Conservation (phyloP, 2,797 vertebrate genomes). For the Sebastes aleutianus region DNA sequence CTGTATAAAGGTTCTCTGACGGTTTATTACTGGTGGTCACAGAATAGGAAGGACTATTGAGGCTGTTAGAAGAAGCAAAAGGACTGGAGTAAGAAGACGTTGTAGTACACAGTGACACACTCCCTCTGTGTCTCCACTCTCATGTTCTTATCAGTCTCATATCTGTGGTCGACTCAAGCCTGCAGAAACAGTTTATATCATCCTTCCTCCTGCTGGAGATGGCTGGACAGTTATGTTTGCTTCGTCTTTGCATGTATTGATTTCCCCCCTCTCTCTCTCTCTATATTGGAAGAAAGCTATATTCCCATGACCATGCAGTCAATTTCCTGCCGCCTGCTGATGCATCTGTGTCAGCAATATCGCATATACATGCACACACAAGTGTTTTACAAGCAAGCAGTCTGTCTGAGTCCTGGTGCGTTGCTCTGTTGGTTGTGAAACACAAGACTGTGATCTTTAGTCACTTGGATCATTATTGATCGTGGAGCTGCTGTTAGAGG, state of each 20-base stretch:
- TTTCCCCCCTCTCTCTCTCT: conserved; percentile 10
- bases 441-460: conserved; percentile 17
- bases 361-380: background rate
- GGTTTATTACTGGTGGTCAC: background rate
- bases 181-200: conserved; percentile 6
- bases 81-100: background rate
- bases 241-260: conserved; percentile 46
- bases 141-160: conserved; percentile 3
- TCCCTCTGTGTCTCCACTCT: background rate
- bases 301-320: conserved; percentile 20
- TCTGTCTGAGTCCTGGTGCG: background rate
- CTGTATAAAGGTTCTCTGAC: background rate
- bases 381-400: conserved; percentile 8
- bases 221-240: conserved; percentile 10
- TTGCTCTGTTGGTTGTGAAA: conserved; percentile 21
- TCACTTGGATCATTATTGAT: conserved; percentile 49
- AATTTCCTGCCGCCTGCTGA: conserved; percentile 11
- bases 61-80: background rate
- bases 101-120: background rate
- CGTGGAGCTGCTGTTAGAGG: background rate
- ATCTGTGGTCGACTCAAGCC: conserved; percentile 6
- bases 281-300: background rate
- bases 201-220: background rate
- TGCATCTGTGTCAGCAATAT: conserved; percentile 46
- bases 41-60: background rate